Percentiles rank a stretch among this genome's conserved stretches.
Conservation (phyloP, 1,140 invertebrate species). For the Sminthurinus signatus region DNA sequence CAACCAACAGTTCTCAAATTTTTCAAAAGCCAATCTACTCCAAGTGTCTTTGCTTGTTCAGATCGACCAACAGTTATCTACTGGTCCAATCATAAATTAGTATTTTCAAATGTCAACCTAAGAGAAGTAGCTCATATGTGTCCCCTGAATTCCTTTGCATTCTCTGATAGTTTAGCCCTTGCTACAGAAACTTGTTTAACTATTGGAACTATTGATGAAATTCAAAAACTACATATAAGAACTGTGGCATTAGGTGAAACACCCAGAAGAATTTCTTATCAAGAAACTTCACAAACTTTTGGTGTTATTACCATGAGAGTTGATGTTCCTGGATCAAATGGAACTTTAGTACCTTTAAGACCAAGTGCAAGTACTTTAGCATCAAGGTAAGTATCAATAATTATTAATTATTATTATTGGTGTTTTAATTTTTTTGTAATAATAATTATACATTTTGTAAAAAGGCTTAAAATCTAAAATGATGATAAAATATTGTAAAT, state of each 20-base stretch:
- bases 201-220: conserved; percentile 97
- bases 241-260: conserved; percentile 92
- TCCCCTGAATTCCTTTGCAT: conserved; percentile 87
- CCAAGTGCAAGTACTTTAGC: conserved; percentile 73
- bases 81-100: conserved; percentile 96
- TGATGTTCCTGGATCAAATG: conserved; percentile 67
- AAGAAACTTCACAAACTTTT: conserved; percentile 90
- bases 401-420: conserved; percentile 9
- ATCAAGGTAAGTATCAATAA: conserved; percentile 44
- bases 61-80: conserved; percentile 98
- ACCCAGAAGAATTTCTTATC: conserved; percentile 86
- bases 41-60: conserved; percentile 97
- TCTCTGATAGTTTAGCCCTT: conserved; percentile 89
- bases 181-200: conserved; percentile 89
- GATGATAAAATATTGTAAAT: too few species aligned
- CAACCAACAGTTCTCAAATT: conserved; percentile 90
- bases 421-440: too few species aligned
- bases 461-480: too few species aligned
- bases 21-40: conserved; percentile 84
- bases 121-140: conserved; percentile 99
- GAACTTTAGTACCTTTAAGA: conserved; percentile 59
- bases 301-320: conserved; percentile 84
- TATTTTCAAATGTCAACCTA: conserved; percentile 98
- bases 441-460: too few species aligned
- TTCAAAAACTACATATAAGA: conserved; percentile 94